Base-by-base conservation (phyloP, 2,113 vertebrate genomes). In the Misgurnus mizolepis region DNA sequence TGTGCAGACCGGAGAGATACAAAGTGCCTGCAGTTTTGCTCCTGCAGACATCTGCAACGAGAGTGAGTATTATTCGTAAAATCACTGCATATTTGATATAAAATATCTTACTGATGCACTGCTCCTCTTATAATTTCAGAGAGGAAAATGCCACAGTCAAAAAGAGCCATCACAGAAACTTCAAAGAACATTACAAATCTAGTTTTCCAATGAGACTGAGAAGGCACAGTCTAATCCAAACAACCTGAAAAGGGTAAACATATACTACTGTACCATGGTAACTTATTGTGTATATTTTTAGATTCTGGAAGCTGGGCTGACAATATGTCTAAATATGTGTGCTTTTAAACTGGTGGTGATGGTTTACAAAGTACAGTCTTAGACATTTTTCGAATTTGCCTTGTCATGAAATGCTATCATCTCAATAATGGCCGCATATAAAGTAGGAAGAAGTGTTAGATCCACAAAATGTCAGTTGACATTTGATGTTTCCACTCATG, bases 21-120 rank as follows among this genome's bases (percentile, higher is more conserved):
- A 0, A 5, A 83, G 76, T 93, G 92, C 72, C 4, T 58, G 18
- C 86, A 76, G 40, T 93, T 93, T 89, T 93, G 92, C 82, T 83
- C 79, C 1, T 14, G 6, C 7, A 50, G 27, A 56, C n/a, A 76
- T 62, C n/a, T 55, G 2, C 64, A 69, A 58, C 60, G 70, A 27
- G 62, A 61, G 40, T 72, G 6, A 71, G 70, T 80, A 15, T 45
- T 1, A 17, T 60, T 45, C 39, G 3, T 43, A 14, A n/a, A 39
- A 18, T 45, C 22, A 41, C 5, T 14, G 6, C 7, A 34, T 43
- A 18, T 67, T 64, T 53, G 43, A 39, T 2, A 40, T 12, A 65
- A 11, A 5, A 7, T 40, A 56, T 61, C 14, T 55, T 45, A 53
- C 34, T 61, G 67, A 55, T 60, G 49, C 7, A 11, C 4, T n/a